A percentile compares a stretch with the other conserved stretches of the same genome.
Evolutionary conservation across 1,140 invertebrate genomes (phyloP).

Genomic region (Drosophila dunni): DNA sequence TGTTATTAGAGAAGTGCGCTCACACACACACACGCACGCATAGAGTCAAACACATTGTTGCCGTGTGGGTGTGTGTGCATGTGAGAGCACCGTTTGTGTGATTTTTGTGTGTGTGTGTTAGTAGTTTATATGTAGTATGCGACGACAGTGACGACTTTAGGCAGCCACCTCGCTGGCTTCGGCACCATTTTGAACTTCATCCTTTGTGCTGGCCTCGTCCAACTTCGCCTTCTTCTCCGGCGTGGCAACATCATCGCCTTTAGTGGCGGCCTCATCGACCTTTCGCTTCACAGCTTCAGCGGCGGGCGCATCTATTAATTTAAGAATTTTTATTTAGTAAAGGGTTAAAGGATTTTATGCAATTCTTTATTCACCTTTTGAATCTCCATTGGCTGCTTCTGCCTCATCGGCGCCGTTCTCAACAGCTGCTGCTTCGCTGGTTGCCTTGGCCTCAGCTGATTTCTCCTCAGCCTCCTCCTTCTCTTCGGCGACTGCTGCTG

Average conservation of each 20-base stretch:
- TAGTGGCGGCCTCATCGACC: slow-evolving; percentile 71
- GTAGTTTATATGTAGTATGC: slow-evolving; percentile 70
- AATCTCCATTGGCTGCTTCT: slow-evolving; percentile 80
- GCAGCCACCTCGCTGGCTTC: slow-evolving; percentile 83
- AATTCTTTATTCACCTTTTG: slow-evolving; percentile 66
- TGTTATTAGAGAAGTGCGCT: slow-evolving; percentile 60
- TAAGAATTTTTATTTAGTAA: not conserved
- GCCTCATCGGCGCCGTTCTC: slow-evolving; percentile 67
- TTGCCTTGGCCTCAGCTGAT: slow-evolving; percentile 60
- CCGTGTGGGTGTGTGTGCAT: slow-evolving; percentile 44
- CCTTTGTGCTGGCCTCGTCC: slow-evolving; percentile 82
- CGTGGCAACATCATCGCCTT: slow-evolving; percentile 79
- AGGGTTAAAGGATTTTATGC: not conserved
- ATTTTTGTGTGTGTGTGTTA: slow-evolving; percentile 62
- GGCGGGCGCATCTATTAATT: slow-evolving; percentile 65
- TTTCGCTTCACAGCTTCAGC: slow-evolving; percentile 82
- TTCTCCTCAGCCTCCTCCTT: slow-evolving; percentile 61
- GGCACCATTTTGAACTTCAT: slow-evolving; percentile 81
- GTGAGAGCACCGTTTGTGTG: slow-evolving; percentile 42
- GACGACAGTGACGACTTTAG: slow-evolving; percentile 59
- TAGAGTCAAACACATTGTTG: slow-evolving; percentile 9
- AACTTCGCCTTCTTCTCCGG: slow-evolving; percentile 84
- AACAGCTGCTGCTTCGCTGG: slow-evolving; percentile 67
- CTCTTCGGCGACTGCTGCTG: slow-evolving; percentile 42
- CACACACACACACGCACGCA: slow-evolving; percentile 17